Evolutionary conservation across 2,888 invertebrate species (phyloP).

Genomic region (Artemia sp.): DNA sequence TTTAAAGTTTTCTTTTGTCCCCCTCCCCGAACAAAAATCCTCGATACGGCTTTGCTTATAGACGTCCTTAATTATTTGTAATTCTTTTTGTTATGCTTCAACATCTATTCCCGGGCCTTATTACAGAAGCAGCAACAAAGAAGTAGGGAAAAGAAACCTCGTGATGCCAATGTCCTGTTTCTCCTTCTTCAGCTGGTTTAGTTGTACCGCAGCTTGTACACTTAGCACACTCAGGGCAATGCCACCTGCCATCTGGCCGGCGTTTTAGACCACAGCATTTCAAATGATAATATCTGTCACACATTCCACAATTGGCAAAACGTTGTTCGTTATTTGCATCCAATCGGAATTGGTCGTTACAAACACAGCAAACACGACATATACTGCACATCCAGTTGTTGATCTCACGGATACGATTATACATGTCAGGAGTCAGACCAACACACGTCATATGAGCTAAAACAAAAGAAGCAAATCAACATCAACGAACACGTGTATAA

Average conservation of each 20-base stretch:
- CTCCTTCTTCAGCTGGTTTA: slow-evolving; percentile 33
- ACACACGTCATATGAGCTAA: slow-evolving; percentile 2
- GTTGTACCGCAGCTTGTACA: slow-evolving; percentile 40
- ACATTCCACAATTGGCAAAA: slow-evolving; percentile 16
- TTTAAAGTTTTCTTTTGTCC: too few relatives aligned
- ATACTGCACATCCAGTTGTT: not conserved
- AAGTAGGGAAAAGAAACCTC: slow-evolving; percentile 30
- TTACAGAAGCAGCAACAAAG: not conserved
- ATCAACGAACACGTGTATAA: too few relatives aligned
- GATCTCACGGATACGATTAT: not conserved
- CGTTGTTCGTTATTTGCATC: not conserved
- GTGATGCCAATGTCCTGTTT: slow-evolving; percentile 36
- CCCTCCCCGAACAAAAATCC: too few relatives aligned
- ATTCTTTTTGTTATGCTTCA: not conserved
- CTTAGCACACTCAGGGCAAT: slow-evolving; percentile 60
- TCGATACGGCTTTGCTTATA: too few relatives aligned
- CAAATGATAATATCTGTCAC: slow-evolving; percentile 49
- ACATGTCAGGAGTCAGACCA: not conserved
- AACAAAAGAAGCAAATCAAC: not conserved
- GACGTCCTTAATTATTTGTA: too few relatives aligned
- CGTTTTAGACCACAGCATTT: slow-evolving; percentile 66
- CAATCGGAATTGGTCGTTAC: not conserved
- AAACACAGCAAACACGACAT: not conserved
- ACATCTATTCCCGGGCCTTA: not conserved
- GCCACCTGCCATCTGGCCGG: slow-evolving; percentile 75